Evolutionary conservation across 2,888 invertebrate genomes (phyloP), one percentile per base, ranked within the genome.

Genomic region (Galerucella pusilla): DNA sequence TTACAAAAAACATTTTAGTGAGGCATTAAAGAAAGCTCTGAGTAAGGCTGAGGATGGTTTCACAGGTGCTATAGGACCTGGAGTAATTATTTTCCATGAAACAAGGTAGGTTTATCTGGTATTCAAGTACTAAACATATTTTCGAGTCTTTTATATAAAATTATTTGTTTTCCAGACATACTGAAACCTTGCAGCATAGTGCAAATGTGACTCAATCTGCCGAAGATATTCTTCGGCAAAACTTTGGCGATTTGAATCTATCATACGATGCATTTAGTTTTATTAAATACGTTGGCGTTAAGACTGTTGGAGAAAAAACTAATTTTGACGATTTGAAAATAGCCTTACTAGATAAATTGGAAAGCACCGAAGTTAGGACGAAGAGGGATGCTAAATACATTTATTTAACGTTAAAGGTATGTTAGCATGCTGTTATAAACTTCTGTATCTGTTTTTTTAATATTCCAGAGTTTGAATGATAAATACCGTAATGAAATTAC

Each of bases 11-110:
- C 93, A 95, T 87, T 95, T 95, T 86, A 91, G 91, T 77, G 87
- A 89, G 67, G 92, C 93, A 5, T 83, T 91, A 35, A 85, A 87
- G 70, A 84, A 85, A 49, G 84, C 84, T 9, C 74, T 84, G 54
- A 68, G 76, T 16, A 83, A 82, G 52, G 76, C 77, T 12, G 83
- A 81, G 25, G 75, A 83, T 9, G 80, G 74, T 63, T 71, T 79
- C 10, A 68, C 78, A 42, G 52, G 75, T 68, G 79, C 78, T n/a
- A 78, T 84, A 60, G 94, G 94, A 25, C 95, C 95, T 57, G 91
- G 93, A 78, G 91, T 95, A 45, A 90, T 95, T 73, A 91, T 96
- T 78, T 94, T 94, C 87, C 95, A 96, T 85, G 95, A 95, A 87
- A 94, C 95, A 1, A 88, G 90, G 68, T 75, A 71, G 12, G 11